phyloP scores from a whole-genome alignment of 2,888 invertebrate species.

The Caenorhabditis angaria region DNA sequence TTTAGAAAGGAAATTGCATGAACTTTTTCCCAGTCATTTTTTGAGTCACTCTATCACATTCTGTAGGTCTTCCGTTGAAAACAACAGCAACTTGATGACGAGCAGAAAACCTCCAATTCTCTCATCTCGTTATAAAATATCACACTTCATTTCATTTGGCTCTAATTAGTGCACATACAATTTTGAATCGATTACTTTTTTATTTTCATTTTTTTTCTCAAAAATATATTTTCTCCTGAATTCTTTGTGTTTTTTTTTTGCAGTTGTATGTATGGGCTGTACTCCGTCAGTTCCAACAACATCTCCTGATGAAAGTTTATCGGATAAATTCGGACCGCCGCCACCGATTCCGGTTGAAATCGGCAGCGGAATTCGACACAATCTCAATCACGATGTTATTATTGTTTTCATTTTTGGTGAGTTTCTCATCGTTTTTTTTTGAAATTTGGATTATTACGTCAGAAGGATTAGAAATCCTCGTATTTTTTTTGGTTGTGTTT shows the following conservation, averaged over 20 bases:
- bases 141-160: too few species aligned
- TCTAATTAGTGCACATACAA: too few species aligned
- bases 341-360: constrained; percentile 53
- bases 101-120: too few species aligned
- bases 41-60: neutral
- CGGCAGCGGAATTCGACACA: constrained; percentile 30
- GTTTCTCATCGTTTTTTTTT: constrained; percentile 11
- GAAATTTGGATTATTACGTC: neutral
- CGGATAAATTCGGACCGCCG: constrained; percentile 41
- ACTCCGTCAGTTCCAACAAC: constrained; percentile 31
- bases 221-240: neutral
- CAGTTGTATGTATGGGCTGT: constrained; percentile 50
- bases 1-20: neutral
- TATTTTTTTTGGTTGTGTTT: neutral
- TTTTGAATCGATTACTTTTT: too few species aligned
- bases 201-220: neutral
- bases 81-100: too few species aligned
- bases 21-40: neutral
- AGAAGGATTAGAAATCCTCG: neutral
- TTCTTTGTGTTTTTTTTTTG: too few species aligned
- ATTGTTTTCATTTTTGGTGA: constrained; percentile 68
- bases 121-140: too few species aligned
- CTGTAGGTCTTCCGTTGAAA: too few species aligned
- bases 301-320: constrained; percentile 14
- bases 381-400: constrained; percentile 30